A percentile compares a stretch with the other conserved stretches of the same genome.
These are phyloP conservation scores for Denticeps clupeoides DNA, from an alignment of 2,797 vertebrate species.

Conservation along the genomic window DNA sequence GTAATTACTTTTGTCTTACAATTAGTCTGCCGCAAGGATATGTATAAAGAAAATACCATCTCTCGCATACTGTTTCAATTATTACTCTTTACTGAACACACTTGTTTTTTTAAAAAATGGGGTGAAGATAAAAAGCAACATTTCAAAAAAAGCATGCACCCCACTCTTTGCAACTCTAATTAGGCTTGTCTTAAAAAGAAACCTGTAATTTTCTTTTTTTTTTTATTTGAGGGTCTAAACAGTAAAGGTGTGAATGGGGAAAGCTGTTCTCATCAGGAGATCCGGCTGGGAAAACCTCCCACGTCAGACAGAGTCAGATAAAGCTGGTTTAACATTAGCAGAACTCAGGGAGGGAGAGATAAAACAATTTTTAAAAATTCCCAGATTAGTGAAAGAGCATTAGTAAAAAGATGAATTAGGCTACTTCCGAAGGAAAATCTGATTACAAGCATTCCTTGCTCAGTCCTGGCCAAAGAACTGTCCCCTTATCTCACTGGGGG, in stretches of 20 bases:
- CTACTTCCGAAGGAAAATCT: slow-evolving; percentile 44
- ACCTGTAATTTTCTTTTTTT: slow-evolving; percentile 29
- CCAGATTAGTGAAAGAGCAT: slow-evolving; percentile 21
- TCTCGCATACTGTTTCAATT: slow-evolving; percentile 42
- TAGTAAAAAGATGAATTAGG: slow-evolving; percentile 17
- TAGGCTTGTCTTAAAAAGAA: slow-evolving; percentile 33
- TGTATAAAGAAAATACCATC: slow-evolving; percentile 42
- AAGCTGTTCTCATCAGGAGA: too few relatives aligned
- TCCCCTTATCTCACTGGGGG: slow-evolving; percentile 34
- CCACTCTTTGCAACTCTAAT: slow-evolving; percentile 32
- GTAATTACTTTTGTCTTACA: slow-evolving; percentile 40
- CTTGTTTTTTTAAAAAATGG: slow-evolving; percentile 22
- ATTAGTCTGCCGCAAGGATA: slow-evolving; percentile 45
- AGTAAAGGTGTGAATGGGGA: slow-evolving; percentile 16
- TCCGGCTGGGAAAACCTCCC: too few relatives aligned
- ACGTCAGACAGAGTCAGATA: background rate
- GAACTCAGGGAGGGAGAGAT: background rate
- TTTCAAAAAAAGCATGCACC: slow-evolving; percentile 11
- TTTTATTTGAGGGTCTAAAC: slow-evolving; percentile 33
- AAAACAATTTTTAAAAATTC: slow-evolving; percentile 11
- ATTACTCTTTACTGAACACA: slow-evolving; percentile 32
- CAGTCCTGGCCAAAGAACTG: slow-evolving; percentile 50
- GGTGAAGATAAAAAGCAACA: slow-evolving; percentile 32
- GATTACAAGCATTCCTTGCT: slow-evolving; percentile 53
- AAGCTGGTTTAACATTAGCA: background rate